Evolutionary conservation across 2,113 vertebrate genomes (phyloP).

Genomic region (Chascanopsetta lugubris): DNA sequence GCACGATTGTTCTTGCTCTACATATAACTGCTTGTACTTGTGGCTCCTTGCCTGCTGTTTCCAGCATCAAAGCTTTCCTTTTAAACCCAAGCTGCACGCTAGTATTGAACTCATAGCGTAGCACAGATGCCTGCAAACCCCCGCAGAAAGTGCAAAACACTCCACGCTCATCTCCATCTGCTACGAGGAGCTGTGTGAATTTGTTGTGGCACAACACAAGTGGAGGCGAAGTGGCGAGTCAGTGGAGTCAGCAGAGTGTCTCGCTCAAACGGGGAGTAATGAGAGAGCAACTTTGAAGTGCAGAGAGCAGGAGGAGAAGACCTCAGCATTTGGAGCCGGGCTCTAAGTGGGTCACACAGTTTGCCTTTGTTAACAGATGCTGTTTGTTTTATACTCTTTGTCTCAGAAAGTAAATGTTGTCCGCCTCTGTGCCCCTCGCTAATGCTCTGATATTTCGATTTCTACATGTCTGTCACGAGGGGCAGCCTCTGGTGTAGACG

Average conservation of each 20-base stretch:
- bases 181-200: conserved; percentile 4
- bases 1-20: conserved; percentile 16
- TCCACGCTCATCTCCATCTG: conserved; percentile 42
- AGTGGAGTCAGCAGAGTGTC: conserved; percentile 23
- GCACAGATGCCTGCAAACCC: conserved; percentile 35
- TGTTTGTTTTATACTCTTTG: conserved; percentile 51
- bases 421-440: conserved; percentile 10
- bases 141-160: conserved; percentile 24
- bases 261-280: conserved; percentile 55
- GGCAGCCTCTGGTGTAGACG: no score
- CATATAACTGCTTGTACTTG: background rate
- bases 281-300: conserved; percentile 66
- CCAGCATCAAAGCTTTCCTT: conserved; percentile 31
- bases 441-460: conserved; percentile 17
- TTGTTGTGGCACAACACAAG: conserved; percentile 27
- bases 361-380: conserved; percentile 73
- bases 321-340: conserved; percentile 10
- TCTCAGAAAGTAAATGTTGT: conserved; percentile 49
- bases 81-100: conserved; percentile 13
- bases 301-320: conserved; percentile 44
- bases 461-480: no score
- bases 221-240: conserved; percentile 14
- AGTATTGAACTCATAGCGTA: conserved; percentile 22
- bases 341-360: conserved; percentile 73
- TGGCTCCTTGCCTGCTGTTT: conserved; percentile 26